Evolutionary conservation across 92 coral and sea anemone genomes (phyloP).

Genomic region (Parazoanthus darwini): DNA sequence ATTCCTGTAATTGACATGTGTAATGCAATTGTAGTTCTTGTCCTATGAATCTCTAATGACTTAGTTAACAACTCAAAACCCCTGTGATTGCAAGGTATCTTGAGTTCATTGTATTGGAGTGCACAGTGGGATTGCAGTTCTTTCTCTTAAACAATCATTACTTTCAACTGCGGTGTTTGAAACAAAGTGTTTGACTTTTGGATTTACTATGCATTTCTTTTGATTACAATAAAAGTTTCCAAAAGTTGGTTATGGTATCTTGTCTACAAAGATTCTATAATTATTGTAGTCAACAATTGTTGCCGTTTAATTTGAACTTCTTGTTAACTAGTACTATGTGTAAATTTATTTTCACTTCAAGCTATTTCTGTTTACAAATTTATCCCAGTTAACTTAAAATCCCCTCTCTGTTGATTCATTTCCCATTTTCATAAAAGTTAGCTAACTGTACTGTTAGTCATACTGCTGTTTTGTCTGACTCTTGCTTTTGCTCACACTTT

Average conservation of each 20-base stretch:
- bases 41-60: background rate
- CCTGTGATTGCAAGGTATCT: background rate
- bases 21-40: background rate
- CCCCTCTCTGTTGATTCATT: no score
- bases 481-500: no score
- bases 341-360: no score
- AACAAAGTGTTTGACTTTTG: background rate
- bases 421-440: no score
- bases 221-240: conserved; percentile 17
- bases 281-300: background rate
- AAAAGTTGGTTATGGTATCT: background rate
- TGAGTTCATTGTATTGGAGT: background rate
- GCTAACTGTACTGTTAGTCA: no score
- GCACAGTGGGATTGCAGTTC: background rate
- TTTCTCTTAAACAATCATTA: background rate
- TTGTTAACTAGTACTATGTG: no score
- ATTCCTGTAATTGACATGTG: background rate
- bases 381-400: no score
- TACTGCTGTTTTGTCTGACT: no score
- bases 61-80: background rate
- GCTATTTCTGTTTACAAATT: no score
- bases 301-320: no score
- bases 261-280: background rate
- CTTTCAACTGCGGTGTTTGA: background rate
- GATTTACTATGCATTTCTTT: background rate